A percentile compares a stretch with the other conserved stretches of the same genome.
These are phyloP conservation scores for Coccyzus lansbergi DNA, from an alignment of 2,797 vertebrate genomes.

Conservation along the genomic window DNA sequence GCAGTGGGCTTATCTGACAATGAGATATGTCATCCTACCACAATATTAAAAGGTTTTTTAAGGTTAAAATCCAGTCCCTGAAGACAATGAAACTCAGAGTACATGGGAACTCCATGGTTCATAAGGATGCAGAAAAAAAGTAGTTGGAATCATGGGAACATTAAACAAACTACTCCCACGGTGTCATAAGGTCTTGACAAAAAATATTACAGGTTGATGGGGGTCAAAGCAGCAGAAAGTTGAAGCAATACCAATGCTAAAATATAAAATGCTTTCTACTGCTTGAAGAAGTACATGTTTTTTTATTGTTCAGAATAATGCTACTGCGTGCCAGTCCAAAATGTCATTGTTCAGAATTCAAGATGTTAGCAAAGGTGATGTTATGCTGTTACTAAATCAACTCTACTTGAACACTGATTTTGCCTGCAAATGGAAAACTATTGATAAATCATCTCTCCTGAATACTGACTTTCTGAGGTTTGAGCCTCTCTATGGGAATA, in stretches of 20 bases:
- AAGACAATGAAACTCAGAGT: not conserved
- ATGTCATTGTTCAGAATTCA: not conserved
- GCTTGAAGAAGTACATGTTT: not conserved
- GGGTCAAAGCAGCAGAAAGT: not conserved
- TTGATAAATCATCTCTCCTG: not conserved
- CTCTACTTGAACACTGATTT: not conserved
- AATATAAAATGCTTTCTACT: not conserved
- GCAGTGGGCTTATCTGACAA: not conserved
- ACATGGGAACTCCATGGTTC: not conserved
- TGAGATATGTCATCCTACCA: not conserved
- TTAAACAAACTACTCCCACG: not conserved
- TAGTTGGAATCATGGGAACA: not conserved
- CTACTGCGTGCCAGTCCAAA: not conserved
- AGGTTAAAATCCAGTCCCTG: not conserved
- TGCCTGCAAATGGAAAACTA: not conserved
- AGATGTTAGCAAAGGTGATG: not conserved
- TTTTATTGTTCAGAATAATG: not conserved
- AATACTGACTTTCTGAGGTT: not conserved
- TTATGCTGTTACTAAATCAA: not conserved
- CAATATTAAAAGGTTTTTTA: not conserved
- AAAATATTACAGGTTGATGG: not conserved
- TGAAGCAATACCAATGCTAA: not conserved
- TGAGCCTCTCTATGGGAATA: not conserved
- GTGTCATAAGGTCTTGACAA: not conserved
- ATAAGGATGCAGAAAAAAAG: not conserved